These are phyloP conservation scores for Chelon auratus DNA, from an alignment of 2,797 vertebrate genomes.

Conservation along the genomic window DNA sequence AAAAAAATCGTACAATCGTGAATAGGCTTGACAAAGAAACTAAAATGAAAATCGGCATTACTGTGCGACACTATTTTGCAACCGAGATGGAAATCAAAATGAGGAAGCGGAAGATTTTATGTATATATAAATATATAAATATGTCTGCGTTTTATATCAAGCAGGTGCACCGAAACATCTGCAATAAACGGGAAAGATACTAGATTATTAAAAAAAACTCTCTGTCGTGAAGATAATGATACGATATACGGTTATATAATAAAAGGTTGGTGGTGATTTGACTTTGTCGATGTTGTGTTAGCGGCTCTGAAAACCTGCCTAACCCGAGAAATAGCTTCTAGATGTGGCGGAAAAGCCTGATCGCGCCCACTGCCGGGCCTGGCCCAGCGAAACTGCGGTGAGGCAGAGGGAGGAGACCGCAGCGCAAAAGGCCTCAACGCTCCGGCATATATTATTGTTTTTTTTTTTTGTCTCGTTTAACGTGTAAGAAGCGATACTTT, in stretches of 20 bases:
- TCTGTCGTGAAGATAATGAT: background rate
- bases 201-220: background rate
- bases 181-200: conserved; percentile 29
- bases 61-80: background rate
- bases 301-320: conserved; percentile 32
- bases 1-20: no score
- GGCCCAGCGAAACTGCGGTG: conserved; percentile 38
- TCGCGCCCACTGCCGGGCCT: conserved; percentile 66
- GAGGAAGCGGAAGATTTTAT: conserved; percentile 32
- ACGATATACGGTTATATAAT: background rate
- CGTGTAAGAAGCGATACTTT: rapidly evolving
- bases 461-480: rapidly evolving
- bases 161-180: conserved; percentile 54
- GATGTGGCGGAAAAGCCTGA: conserved; percentile 57
- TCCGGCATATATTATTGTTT: rapidly evolving
- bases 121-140: no score
- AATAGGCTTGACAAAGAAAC: no score
- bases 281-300: conserved; percentile 1
- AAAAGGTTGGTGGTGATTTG: background rate
- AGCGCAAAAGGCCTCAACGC: conserved; percentile 24
- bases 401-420: conserved; percentile 41
- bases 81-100: background rate
- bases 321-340: conserved; percentile 41
- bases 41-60: background rate
- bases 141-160: conserved; percentile 25